Conservation (phyloP, 1,140 invertebrate species). For the Odontomachus brunneus region DNA sequence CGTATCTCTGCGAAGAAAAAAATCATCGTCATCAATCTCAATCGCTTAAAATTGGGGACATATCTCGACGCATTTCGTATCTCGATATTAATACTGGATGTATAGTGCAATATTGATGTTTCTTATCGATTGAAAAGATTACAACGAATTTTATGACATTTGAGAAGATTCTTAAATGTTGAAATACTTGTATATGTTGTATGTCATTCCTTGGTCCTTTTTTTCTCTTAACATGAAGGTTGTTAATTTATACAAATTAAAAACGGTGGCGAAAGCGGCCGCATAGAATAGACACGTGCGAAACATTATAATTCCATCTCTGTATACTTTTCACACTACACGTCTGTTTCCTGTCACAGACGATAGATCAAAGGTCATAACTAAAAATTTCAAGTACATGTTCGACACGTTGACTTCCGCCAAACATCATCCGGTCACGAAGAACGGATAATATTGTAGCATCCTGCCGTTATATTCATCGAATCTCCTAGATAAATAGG, state of each 20-base stretch:
- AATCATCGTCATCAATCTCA: too few species aligned
- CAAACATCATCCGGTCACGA: conserved; percentile 42
- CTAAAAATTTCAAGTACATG: neutral
- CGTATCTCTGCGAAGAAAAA: too few species aligned
- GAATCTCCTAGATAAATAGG: neutral
- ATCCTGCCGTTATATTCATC: conserved; percentile 12
- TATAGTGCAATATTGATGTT: too few species aligned
- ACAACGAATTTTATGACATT: too few species aligned
- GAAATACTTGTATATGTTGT: too few species aligned
- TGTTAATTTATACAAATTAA: neutral
- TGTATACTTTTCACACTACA: neutral
- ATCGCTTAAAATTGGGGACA: too few species aligned
- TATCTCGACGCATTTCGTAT: too few species aligned
- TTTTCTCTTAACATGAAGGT: too few species aligned
- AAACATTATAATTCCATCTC: neutral
- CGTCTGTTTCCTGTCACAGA: neutral
- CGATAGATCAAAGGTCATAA: neutral
- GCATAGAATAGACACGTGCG: neutral
- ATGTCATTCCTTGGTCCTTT: too few species aligned
- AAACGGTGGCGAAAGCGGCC: neutral
- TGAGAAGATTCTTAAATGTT: too few species aligned
- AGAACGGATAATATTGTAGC: neutral
- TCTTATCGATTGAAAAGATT: too few species aligned
- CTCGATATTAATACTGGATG: too few species aligned
- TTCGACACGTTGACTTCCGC: conserved; percentile 22